These are phyloP conservation scores for Camponotus pennsylvanicus DNA, from an alignment of 1,140 invertebrate genomes.

Conservation along the genomic window DNA sequence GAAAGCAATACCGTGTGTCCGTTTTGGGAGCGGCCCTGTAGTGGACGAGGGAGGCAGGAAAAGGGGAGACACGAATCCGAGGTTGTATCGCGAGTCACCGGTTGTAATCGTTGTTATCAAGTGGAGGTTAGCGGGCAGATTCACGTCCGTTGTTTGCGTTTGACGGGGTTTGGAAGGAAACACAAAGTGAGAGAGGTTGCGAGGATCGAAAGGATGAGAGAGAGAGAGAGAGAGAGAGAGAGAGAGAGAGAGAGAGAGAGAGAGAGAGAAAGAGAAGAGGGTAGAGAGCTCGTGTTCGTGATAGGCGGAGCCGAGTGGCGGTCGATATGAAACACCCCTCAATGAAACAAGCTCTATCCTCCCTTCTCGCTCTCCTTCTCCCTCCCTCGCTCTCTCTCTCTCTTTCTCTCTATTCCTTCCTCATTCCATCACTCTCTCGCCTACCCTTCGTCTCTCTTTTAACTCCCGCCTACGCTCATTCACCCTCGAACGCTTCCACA, in stretches of 20 bases:
- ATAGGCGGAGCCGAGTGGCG: conserved; percentile 78
- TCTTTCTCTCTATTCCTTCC: conserved; percentile 61
- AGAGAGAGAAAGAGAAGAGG: neutral
- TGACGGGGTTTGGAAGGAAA: conserved; percentile 58
- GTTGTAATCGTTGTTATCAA: conserved; percentile 67
- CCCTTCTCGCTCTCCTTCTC: conserved; percentile 17
- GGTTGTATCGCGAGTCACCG: conserved; percentile 57
- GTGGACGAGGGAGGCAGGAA: neutral
- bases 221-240: neutral
- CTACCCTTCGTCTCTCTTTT: conserved; percentile 18
- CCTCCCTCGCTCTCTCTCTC: conserved; percentile 18
- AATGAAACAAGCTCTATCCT: conserved; percentile 76
- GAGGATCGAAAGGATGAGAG: neutral
- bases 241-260: neutral
- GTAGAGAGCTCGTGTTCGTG: conserved; percentile 46
- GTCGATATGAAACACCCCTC: conserved; percentile 81
- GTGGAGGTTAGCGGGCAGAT: conserved; percentile 58
- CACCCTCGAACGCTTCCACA: conserved; percentile 61
- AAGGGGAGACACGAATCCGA: neutral
- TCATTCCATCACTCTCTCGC: conserved; percentile 31
- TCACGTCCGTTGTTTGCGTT: conserved; percentile 59
- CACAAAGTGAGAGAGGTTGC: conserved; percentile 55
- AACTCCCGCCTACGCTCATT: conserved; percentile 45
- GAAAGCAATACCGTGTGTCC: conserved; percentile 53
- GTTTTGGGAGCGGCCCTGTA: conserved; percentile 6